Conservation (phyloP, 2,113 vertebrate species). For the Archilochus colubris region DNA sequence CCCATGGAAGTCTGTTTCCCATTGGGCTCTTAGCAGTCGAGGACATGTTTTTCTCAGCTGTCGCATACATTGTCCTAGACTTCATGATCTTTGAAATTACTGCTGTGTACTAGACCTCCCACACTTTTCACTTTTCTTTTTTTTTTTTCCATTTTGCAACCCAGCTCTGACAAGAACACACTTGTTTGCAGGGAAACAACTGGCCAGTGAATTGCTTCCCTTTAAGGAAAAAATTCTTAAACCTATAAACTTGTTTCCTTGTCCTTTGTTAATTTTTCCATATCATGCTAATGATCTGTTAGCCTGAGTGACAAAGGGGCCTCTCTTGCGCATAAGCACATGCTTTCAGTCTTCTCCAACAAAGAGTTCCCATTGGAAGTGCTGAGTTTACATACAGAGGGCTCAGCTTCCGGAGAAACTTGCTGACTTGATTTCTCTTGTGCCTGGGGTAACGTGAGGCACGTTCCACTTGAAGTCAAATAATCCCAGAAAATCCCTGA, state of each 20-base stretch:
- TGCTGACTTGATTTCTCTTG: neutral
- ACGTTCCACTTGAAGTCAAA: conserved; percentile 22
- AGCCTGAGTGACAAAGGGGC: neutral
- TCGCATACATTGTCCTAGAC: neutral
- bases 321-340: neutral
- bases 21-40: neutral
- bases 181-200: neutral
- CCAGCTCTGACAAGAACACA: neutral
- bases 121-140: neutral
- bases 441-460: conserved; percentile 12
- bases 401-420: neutral
- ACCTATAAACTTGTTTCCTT: neutral
- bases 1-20: neutral
- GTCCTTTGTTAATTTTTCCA: neutral
- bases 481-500: conserved; percentile 44
- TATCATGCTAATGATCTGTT: neutral
- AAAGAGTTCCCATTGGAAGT: neutral
- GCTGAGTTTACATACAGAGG: neutral
- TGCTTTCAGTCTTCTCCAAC: neutral
- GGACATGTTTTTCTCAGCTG: neutral
- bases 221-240: neutral
- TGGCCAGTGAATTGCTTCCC: neutral
- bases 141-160: neutral
- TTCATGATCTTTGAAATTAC: neutral
- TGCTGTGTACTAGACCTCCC: neutral